These are phyloP conservation scores for Mythimna lalbum DNA, from an alignment of 2,888 invertebrate species.

Conservation along the genomic window DNA sequence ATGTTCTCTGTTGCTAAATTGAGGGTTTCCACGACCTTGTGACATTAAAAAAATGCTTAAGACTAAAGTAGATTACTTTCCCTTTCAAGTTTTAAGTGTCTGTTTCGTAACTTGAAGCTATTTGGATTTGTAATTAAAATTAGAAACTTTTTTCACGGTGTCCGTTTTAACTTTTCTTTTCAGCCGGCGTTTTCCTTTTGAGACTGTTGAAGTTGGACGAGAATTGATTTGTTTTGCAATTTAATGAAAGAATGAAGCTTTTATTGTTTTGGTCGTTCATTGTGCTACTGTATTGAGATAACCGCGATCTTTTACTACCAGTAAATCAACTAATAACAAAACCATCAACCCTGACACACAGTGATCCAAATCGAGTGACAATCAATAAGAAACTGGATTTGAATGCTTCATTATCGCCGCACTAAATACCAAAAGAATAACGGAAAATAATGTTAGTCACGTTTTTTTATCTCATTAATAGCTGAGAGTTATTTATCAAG, in stretches of 20 bases:
- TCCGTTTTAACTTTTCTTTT: conserved; percentile 59
- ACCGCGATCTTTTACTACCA: neutral
- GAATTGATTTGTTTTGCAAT: conserved; percentile 48
- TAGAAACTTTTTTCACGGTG: conserved; percentile 63
- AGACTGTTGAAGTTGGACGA: conserved; percentile 34
- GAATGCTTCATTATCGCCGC: conserved; percentile 61
- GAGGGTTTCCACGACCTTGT: conserved; percentile 76
- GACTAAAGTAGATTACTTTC: conserved; percentile 77
- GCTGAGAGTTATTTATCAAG: conserved; percentile 83
- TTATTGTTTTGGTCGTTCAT: conserved; percentile 14
- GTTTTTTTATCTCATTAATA: conserved; percentile 87
- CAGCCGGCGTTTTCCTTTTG: conserved; percentile 53
- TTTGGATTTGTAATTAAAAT: conserved; percentile 76
- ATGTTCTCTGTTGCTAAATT: conserved; percentile 76
- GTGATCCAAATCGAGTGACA: conserved; percentile 40
- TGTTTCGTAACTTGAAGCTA: conserved; percentile 71
- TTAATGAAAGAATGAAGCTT: conserved; percentile 24
- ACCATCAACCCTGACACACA: conserved; percentile 15
- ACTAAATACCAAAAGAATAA: conserved; percentile 75
- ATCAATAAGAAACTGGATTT: conserved; percentile 43
- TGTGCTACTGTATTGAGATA: conserved; percentile 16
- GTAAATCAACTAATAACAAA: conserved; percentile 1
- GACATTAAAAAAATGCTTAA: conserved; percentile 65
- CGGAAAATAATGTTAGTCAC: conserved; percentile 73
- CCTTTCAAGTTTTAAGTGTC: conserved; percentile 75